phyloP scores from a whole-genome alignment of 2,797 vertebrate species.

The Myotis pilosus region DNA sequence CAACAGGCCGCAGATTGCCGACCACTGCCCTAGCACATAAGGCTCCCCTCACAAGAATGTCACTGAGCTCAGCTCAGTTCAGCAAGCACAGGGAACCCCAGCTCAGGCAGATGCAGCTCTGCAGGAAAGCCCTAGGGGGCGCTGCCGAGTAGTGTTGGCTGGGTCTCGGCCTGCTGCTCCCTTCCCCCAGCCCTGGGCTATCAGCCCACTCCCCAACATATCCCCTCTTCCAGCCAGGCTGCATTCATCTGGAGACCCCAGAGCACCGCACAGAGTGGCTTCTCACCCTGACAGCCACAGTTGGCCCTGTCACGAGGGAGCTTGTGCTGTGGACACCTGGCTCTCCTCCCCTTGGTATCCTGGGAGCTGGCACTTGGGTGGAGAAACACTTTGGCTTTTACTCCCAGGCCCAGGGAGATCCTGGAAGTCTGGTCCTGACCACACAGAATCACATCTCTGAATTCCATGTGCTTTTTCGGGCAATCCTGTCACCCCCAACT shows the following conservation, averaged over 20 bases:
- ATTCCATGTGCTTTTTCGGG: not conserved
- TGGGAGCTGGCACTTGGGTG: not conserved
- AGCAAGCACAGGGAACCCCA: accelerated
- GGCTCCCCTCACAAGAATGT: too few relatives aligned
- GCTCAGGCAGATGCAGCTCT: not conserved
- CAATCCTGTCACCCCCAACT: not conserved
- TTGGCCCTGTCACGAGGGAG: not conserved
- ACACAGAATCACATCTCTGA: not conserved
- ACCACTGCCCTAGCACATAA: not conserved
- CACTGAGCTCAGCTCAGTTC: accelerated
- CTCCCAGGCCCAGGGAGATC: not conserved
- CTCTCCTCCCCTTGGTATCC: not conserved
- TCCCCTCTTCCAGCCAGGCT: not conserved
- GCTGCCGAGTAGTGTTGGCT: not conserved
- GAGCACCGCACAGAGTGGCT: not conserved
- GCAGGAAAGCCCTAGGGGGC: not conserved
- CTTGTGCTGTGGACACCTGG: not conserved
- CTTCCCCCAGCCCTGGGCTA: not conserved
- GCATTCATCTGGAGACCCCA: not conserved
- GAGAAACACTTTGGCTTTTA: not conserved
- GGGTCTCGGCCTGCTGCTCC: not conserved
- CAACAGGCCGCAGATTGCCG: too few relatives aligned
- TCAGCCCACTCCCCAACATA: accelerated
- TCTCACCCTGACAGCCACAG: not conserved
- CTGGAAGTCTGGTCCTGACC: not conserved